Conservation (phyloP, 2,888 invertebrate species). For the Pristionchus maxplancki region DNA sequence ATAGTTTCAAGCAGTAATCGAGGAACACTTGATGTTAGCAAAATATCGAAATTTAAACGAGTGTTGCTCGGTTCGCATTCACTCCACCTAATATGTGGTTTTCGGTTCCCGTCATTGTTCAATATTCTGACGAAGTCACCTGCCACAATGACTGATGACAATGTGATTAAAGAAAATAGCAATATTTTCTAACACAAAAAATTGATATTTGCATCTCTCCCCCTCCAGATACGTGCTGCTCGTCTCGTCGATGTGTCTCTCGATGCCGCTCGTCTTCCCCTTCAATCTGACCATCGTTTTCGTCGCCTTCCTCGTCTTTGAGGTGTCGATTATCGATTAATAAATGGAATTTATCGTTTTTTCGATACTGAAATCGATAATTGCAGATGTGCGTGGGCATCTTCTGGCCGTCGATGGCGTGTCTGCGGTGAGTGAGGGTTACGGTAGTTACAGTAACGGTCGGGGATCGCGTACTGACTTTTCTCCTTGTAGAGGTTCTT, state of each 20-base stretch:
- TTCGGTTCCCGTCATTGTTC: neutral
- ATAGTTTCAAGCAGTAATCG: too few relatives aligned
- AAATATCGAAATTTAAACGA: too few relatives aligned
- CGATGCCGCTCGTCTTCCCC: conserved; percentile 79
- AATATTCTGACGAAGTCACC: neutral
- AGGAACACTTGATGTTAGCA: too few relatives aligned
- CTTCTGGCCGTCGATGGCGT: conserved; percentile 81
- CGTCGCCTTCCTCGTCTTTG: conserved; percentile 80
- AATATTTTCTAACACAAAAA: neutral
- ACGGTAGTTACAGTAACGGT: neutral
- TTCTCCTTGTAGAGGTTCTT: conserved; percentile 60
- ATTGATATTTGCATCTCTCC: neutral
- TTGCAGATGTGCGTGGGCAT: conserved; percentile 79
- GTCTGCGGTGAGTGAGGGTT: conserved; percentile 75
- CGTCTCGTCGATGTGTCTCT: conserved; percentile 78
- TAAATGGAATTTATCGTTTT: neutral
- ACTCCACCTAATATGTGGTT: too few relatives aligned
- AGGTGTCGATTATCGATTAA: conserved; percentile 62
- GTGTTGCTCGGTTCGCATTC: too few relatives aligned
- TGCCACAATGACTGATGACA: too few relatives aligned
- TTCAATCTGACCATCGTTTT: conserved; percentile 76
- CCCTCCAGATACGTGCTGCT: conserved; percentile 77
- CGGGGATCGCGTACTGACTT: too few relatives aligned
- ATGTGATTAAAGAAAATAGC: too few relatives aligned
- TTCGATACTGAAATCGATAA: neutral